A percentile compares a stretch with the other conserved stretches of the same genome.
These are phyloP conservation scores for Kuschelorhynchus macadamiae DNA, from an alignment of 2,888 invertebrate species.

Conservation along the genomic window DNA sequence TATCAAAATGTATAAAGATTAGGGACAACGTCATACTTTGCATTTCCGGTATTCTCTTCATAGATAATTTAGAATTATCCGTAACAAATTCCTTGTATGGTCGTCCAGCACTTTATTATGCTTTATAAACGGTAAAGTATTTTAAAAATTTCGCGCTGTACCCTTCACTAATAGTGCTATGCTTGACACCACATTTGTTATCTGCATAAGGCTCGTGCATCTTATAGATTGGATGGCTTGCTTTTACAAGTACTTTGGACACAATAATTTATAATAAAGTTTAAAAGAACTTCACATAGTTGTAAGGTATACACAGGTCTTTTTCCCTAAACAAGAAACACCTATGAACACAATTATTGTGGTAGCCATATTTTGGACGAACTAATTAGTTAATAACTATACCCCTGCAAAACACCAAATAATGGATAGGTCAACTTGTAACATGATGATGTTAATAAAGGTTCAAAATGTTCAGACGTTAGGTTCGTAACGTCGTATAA, in stretches of 20 bases:
- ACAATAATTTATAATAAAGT: constrained; percentile 20
- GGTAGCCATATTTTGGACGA: no score
- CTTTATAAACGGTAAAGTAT: constrained; percentile 43
- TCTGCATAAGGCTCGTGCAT: constrained; percentile 24
- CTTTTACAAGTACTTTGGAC: constrained; percentile 6
- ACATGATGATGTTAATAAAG: no score
- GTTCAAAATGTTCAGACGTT: no score
- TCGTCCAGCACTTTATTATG: constrained; percentile 44
- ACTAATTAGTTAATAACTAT: no score
- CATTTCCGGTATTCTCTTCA: constrained; percentile 48
- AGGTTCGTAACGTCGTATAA: no score
- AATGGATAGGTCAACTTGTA: no score
- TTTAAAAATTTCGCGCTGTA: constrained; percentile 43
- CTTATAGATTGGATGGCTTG: constrained; percentile 35
- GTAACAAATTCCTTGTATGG: constrained; percentile 47
- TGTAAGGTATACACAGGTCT: no score
- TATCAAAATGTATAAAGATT: constrained; percentile 30
- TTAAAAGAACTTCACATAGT: no score
- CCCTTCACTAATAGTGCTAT: constrained; percentile 45
- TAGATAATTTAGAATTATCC: constrained; percentile 46
- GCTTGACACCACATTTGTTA: constrained; percentile 43
- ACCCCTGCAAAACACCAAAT: no score
- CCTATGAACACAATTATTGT: no score
- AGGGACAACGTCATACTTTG: constrained; percentile 45
- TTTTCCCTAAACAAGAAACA: no score